Conservation (phyloP, 2,888 invertebrate species). For the Helleia helle region DNA sequence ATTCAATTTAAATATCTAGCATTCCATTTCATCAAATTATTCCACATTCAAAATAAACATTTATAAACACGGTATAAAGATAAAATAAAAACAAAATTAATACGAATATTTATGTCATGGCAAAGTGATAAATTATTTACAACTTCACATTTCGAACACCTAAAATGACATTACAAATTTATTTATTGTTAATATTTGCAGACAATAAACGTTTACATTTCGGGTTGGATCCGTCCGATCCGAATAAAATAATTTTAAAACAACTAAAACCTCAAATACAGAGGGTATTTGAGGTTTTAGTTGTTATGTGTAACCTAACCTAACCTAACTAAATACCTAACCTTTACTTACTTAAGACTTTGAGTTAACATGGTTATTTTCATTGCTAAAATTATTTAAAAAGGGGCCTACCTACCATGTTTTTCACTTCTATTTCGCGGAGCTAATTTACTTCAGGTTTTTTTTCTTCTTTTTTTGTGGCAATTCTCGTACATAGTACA, state of each 20-base stretch:
- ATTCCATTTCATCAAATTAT: neutral
- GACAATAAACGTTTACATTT: neutral
- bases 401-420: too few species aligned
- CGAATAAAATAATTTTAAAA: neutral
- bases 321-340: too few species aligned
- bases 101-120: neutral
- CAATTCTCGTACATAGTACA: too few species aligned
- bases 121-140: neutral
- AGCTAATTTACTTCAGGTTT: too few species aligned
- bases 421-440: too few species aligned
- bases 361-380: too few species aligned
- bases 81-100: neutral
- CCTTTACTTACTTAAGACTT: too few species aligned
- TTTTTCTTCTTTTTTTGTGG: too few species aligned
- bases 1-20: constrained; percentile 7
- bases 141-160: neutral
- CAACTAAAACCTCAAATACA: too few species aligned
- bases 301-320: too few species aligned
- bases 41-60: constrained; percentile 1
- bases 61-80: neutral
- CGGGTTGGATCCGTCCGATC: neutral
- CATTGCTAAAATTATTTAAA: too few species aligned
- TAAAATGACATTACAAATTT: neutral
- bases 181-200: neutral
- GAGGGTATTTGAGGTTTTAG: too few species aligned